Percentiles rank a stretch among this genome's conserved stretches.
These are phyloP conservation scores for Puffinus mauretanicus DNA, from an alignment of 2,113 vertebrate species.

Conservation along the genomic window DNA sequence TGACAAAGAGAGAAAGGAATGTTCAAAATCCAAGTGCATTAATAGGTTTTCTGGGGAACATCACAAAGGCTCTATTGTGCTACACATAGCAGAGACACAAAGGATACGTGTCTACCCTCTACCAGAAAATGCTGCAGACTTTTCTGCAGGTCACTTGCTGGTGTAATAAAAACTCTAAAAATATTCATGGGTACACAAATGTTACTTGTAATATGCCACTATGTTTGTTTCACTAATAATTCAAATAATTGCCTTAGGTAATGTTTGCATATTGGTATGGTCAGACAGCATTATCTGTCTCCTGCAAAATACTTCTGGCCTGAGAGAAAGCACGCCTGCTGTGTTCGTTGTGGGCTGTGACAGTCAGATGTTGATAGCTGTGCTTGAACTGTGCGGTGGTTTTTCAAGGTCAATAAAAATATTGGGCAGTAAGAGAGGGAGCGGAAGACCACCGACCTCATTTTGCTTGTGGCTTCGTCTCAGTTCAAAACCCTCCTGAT, in stretches of 20 bases:
- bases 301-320: not conserved
- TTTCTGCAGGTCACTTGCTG: not conserved
- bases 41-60: conserved; percentile 1
- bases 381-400: not conserved
- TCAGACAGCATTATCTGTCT: not conserved
- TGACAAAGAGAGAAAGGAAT: conserved; percentile 48
- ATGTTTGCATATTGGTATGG: not conserved
- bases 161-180: not conserved
- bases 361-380: not conserved
- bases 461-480: not conserved
- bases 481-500: conserved; percentile 7
- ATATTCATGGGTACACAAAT: not conserved
- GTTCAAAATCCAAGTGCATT: not conserved
- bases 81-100: not conserved
- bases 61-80: conserved; percentile 20
- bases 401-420: conserved; percentile 26
- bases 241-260: not conserved
- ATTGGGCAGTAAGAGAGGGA: not conserved
- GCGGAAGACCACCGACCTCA: not conserved
- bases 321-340: not conserved
- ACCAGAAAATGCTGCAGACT: not conserved
- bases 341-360: not conserved
- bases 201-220: not conserved
- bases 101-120: not conserved
- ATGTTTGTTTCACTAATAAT: not conserved